A percentile compares a stretch with the other conserved stretches of the same genome.
These are phyloP conservation scores for Anguilla obscura DNA, from an alignment of 2,797 vertebrate genomes.

Conservation along the genomic window DNA sequence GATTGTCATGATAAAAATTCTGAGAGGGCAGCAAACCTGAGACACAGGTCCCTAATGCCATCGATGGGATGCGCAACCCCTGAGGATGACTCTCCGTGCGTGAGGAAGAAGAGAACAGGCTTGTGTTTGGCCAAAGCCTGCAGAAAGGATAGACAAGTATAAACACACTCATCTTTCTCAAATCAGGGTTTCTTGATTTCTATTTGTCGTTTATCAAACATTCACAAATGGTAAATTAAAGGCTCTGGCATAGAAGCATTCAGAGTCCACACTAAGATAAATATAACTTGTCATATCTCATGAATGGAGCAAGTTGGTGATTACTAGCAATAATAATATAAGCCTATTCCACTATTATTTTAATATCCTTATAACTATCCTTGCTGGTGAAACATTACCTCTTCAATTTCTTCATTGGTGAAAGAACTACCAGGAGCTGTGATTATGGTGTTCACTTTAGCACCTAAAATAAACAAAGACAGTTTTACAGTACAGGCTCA, in stretches of 20 bases:
- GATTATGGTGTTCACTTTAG: constrained; percentile 76
- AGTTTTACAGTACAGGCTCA: not conserved
- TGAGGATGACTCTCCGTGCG: constrained; percentile 92
- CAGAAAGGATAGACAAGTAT: not conserved
- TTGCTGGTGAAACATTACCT: constrained; percentile 67
- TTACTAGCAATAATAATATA: not conserved
- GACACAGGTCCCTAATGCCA: constrained; percentile 86
- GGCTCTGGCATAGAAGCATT: not conserved
- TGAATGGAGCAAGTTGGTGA: not conserved
- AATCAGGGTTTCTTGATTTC: not conserved
- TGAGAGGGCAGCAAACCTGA: constrained; percentile 72
- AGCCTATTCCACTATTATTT: not conserved
- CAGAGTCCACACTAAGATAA: not conserved
- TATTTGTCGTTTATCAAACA: not conserved
- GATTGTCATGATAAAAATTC: not conserved
- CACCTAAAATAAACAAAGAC: constrained; percentile 70
- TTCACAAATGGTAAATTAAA: not conserved
- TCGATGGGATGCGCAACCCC: constrained; percentile 89
- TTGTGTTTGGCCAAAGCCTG: constrained; percentile 83
- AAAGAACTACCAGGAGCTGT: constrained; percentile 82
- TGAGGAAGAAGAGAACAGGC: constrained; percentile 88
- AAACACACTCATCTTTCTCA: not conserved
- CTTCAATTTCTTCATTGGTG: constrained; percentile 80
- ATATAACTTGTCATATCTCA: not conserved
- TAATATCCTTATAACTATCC: not conserved